Percentiles rank a stretch among this genome's conserved stretches.
Evolutionary conservation across 2,113 vertebrate species (phyloP).

Genomic region (Leucopternis melanops): DNA sequence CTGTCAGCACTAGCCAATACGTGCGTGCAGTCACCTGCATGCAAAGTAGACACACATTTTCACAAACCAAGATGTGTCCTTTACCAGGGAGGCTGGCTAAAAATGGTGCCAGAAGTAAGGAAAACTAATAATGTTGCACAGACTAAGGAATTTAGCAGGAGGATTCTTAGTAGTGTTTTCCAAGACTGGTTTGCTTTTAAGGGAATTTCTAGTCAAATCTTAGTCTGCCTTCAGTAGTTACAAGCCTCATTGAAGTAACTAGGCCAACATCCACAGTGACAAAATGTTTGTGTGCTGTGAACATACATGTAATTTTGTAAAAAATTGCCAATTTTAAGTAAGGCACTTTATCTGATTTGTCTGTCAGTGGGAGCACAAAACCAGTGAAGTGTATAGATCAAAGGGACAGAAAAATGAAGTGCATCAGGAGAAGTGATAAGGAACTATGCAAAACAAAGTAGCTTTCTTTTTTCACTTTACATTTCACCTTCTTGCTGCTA

Average conservation of each 20-base stretch:
- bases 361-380: neutral
- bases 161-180: neutral
- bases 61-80: neutral
- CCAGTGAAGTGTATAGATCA: neutral
- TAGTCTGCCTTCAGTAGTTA: neutral
- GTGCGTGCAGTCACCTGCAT: neutral
- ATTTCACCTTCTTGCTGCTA: conserved; percentile 33
- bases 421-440: neutral
- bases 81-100: neutral
- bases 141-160: neutral
- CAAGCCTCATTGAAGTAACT: neutral
- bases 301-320: neutral
- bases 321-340: neutral
- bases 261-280: neutral
- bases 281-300: conserved; percentile 16
- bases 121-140: neutral
- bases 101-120: neutral
- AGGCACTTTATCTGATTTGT: neutral
- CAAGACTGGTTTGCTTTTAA: neutral
- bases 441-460: neutral
- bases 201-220: neutral
- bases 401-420: neutral
- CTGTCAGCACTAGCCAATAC: neutral
- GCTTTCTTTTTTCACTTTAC: conserved; percentile 27
- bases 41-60: neutral